Percentiles rank a stretch among this genome's conserved stretches.
Conservation (phyloP, 2,888 invertebrate genomes). For the Dryococelus australis region DNA sequence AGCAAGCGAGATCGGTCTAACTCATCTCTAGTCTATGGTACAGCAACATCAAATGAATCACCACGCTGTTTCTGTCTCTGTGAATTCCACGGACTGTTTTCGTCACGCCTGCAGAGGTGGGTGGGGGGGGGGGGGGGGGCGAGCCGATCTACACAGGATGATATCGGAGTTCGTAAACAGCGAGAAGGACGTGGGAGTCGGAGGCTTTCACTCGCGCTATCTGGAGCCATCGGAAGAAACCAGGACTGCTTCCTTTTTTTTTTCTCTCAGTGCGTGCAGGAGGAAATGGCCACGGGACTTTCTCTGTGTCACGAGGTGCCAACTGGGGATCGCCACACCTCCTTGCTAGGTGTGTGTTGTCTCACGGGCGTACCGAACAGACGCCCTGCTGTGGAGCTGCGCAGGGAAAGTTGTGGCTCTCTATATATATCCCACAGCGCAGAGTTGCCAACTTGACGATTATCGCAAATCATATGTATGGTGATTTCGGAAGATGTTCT, state of each 20-base stretch:
- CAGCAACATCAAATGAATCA: too few species aligned
- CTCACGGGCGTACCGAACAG: not conserved
- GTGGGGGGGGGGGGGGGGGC: not conserved
- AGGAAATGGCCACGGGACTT: not conserved
- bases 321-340: slow-evolving; percentile 40
- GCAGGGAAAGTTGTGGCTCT: not conserved
- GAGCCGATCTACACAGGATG: not conserved
- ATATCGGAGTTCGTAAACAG: not conserved
- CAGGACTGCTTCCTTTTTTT: not conserved
- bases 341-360: not conserved
- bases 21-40: too few species aligned
- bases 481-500: too few species aligned
- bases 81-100: not conserved
- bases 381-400: not conserved
- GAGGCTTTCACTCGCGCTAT: not conserved
- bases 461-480: slow-evolving; percentile 44
- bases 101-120: not conserved
- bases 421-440: not conserved
- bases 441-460: slow-evolving; percentile 24
- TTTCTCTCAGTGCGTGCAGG: not conserved
- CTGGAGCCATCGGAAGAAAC: not conserved
- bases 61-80: not conserved
- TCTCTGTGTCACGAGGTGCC: slow-evolving; percentile 41
- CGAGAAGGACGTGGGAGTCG: not conserved
- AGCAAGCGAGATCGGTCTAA: too few species aligned